Evolutionary conservation across 2,113 vertebrate species (phyloP).

Genomic region (Lasiurus borealis): DNA sequence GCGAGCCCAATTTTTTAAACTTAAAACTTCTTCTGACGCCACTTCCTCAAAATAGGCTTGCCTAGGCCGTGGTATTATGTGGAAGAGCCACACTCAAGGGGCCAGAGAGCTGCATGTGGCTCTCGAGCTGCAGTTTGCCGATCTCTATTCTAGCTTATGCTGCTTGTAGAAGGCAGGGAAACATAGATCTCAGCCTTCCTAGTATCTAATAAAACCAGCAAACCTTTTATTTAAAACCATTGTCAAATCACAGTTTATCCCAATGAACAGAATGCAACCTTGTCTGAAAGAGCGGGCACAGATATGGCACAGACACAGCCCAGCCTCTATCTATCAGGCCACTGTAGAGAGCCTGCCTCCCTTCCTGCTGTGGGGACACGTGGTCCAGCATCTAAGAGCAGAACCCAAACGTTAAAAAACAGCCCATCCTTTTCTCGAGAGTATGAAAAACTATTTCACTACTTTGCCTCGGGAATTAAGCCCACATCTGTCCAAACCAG

Average conservation of each 20-base stretch:
- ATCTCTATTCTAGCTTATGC: not conserved
- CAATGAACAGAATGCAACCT: conserved; percentile 81
- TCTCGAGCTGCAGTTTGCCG: too few relatives aligned
- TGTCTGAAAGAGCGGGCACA: conserved; percentile 74
- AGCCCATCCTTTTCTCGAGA: not conserved
- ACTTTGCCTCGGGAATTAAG: not conserved
- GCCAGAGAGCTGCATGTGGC: too few relatives aligned
- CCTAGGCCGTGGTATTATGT: too few relatives aligned
- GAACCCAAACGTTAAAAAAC: conserved; percentile 48
- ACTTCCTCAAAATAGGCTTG: too few relatives aligned
- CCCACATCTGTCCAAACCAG: conserved; percentile 7
- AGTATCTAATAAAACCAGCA: conserved; percentile 76
- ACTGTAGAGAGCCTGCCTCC: conserved; percentile 43
- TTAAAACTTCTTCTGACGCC: too few relatives aligned
- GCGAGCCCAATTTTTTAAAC: too few relatives aligned
- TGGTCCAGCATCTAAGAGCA: conserved; percentile 13
- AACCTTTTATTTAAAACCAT: conserved; percentile 83
- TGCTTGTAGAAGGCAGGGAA: not conserved
- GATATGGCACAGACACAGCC: conserved; percentile 61
- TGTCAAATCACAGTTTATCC: conserved; percentile 80
- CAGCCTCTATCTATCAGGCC: conserved; percentile 68
- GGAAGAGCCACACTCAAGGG: too few relatives aligned
- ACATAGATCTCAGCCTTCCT: conserved; percentile 20
- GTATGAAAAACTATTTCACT: conserved; percentile 30
- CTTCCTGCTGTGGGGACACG: conserved; percentile 28